Evolutionary conservation across 2,888 invertebrate species (phyloP).

Genomic region (Heteropelma amictum): DNA sequence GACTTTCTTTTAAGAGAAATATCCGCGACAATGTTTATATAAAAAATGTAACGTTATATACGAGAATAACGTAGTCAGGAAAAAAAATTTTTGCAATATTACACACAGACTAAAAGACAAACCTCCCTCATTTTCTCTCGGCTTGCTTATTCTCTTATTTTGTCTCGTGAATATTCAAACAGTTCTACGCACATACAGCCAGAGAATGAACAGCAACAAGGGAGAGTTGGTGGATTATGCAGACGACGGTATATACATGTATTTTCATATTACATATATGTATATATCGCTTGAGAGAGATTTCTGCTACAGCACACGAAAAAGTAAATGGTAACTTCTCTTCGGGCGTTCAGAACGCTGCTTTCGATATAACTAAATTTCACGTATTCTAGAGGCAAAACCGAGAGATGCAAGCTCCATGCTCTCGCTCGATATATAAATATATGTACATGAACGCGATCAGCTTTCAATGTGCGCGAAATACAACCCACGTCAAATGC

Average conservation of each 20-base stretch:
- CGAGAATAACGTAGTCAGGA: too few species aligned
- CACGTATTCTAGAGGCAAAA: constrained; percentile 22
- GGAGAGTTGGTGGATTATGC: neutral
- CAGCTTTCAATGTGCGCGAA: neutral
- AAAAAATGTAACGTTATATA: neutral
- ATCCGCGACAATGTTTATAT: too few species aligned
- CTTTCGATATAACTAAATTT: constrained; percentile 40
- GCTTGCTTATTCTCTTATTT: constrained; percentile 1
- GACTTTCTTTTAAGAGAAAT: too few species aligned
- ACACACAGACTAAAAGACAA: constrained; percentile 20
- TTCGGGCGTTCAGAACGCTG: constrained; percentile 25
- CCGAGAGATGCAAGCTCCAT: neutral
- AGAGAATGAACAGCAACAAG: too few species aligned
- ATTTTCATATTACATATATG: neutral
- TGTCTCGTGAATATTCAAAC: constrained; percentile 50
- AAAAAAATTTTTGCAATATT: constrained; percentile 21
- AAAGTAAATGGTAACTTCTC: constrained; percentile 42
- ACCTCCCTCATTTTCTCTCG: neutral
- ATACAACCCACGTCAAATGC: neutral
- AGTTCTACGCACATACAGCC: neutral
- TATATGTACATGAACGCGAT: neutral
- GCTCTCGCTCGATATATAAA: constrained; percentile 3
- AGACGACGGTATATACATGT: neutral
- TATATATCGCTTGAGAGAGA: neutral
- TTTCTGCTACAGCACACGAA: constrained; percentile 5